These are phyloP conservation scores for Paradoxurus hermaphroditus DNA, from an alignment of 2,113 vertebrate genomes.

Conservation along the genomic window DNA sequence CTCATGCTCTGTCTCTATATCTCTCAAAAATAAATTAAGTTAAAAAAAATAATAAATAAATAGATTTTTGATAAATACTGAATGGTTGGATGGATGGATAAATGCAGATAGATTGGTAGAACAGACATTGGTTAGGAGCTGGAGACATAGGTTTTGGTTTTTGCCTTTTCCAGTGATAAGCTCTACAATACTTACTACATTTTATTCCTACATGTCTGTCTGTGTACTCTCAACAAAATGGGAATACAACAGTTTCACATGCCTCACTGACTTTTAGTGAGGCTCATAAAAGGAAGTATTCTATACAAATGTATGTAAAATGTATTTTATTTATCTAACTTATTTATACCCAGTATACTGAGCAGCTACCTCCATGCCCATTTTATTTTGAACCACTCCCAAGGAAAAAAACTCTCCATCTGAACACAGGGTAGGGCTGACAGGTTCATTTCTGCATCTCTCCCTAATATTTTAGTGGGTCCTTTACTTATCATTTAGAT, in stretches of 20 bases:
- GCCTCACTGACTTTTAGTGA: background rate
- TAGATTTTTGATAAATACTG: background rate
- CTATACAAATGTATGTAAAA: background rate
- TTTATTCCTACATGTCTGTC: background rate
- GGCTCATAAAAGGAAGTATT: background rate
- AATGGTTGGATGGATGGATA: background rate
- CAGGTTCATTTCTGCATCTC: background rate
- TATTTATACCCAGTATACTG: background rate
- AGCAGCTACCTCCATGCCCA: background rate
- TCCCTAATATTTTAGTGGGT: background rate
- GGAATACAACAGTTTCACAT: background rate
- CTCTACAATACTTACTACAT: background rate
- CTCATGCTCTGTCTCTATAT: no score
- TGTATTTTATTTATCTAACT: background rate
- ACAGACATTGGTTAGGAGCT: background rate
- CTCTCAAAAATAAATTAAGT: no score
- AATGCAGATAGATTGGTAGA: background rate
- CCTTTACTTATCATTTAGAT: background rate
- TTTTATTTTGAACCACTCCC: background rate
- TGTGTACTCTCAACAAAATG: background rate
- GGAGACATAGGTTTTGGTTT: background rate
- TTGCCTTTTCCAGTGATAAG: background rate
- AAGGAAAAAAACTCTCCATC: background rate
- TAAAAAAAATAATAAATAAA: no score
- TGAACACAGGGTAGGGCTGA: background rate